phyloP scores from a whole-genome alignment of 2,888 invertebrate genomes.

The Leptothorax acervorum region DNA sequence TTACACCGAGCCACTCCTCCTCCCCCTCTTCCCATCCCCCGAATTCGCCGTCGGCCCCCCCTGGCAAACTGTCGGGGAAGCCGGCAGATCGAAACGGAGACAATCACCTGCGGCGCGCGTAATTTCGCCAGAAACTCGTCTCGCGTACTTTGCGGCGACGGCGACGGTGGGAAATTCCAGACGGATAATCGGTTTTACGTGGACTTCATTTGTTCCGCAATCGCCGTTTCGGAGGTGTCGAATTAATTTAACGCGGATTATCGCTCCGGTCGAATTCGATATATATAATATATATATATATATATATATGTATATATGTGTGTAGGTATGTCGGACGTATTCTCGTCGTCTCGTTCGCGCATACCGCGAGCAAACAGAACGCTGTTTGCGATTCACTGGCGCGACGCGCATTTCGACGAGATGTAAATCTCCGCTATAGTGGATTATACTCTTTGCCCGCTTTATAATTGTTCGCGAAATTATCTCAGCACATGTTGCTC shows the following conservation, averaged over 20 bases:
- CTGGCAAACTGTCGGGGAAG: constrained; percentile 49
- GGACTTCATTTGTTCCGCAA: constrained; percentile 65
- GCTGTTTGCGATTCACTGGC: constrained; percentile 22
- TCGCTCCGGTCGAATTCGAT: constrained; percentile 15
- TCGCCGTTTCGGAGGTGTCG: constrained; percentile 65
- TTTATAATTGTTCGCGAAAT: constrained; percentile 14
- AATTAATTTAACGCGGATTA: constrained; percentile 53
- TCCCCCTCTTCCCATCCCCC: too few species aligned
- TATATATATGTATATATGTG: neutral
- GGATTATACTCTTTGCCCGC: constrained; percentile 20
- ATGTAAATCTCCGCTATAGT: constrained; percentile 8
- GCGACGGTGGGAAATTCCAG: constrained; percentile 28
- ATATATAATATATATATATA: neutral
- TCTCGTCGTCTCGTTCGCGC: neutral
- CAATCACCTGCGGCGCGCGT: constrained; percentile 61
- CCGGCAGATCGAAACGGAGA: constrained; percentile 62
- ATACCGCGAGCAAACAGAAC: neutral
- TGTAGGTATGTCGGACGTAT: too few species aligned
- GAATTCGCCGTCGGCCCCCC: constrained; percentile 21
- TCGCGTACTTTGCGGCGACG: constrained; percentile 33
- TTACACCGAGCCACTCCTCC: constrained; percentile 28
- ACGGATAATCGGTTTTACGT: constrained; percentile 47
- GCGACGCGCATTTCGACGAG: constrained; percentile 10
- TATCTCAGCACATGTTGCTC: neutral
- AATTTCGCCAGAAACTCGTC: constrained; percentile 60